Evolutionary conservation across 2,797 vertebrate species (phyloP).

Genomic region (Sebastes umbrosus): DNA sequence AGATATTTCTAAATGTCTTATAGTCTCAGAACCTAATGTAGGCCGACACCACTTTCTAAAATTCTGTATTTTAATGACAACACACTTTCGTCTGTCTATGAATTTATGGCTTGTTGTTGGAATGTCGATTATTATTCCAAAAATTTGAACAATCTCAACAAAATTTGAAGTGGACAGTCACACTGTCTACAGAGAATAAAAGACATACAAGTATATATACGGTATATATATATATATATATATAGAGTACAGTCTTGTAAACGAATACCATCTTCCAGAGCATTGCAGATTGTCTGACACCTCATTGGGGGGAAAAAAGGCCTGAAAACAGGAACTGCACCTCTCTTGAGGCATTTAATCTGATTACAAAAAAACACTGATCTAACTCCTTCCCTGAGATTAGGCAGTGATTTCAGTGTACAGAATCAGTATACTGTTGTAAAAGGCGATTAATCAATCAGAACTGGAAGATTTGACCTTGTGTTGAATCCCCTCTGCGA

Average conservation of each 20-base stretch:
- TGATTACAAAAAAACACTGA: conserved; percentile 78
- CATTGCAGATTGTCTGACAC: conserved; percentile 67
- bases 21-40: conserved; percentile 54
- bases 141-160: conserved; percentile 46
- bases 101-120: conserved; percentile 77
- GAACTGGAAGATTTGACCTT: conserved; percentile 41
- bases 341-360: conserved; percentile 65
- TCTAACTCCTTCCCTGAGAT: conserved; percentile 83
- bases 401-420: conserved; percentile 81
- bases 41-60: conserved; percentile 12
- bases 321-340: conserved; percentile 55
- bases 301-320: conserved; percentile 29
- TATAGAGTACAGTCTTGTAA: conserved; percentile 69
- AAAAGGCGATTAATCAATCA: conserved; percentile 51
- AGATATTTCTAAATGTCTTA: conserved; percentile 13
- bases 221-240: background rate
- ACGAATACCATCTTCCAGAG: conserved; percentile 66
- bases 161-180: conserved; percentile 44
- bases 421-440: conserved; percentile 63
- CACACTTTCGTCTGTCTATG: conserved; percentile 30
- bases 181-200: conserved; percentile 50
- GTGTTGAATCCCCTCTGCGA: conserved; percentile 8
- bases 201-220: conserved; percentile 32
- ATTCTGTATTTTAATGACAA: conserved; percentile 22
- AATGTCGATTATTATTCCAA: conserved; percentile 71